Base-by-base conservation (phyloP, 2,888 invertebrate genomes). In the Zhuqinia jingwanae region DNA sequence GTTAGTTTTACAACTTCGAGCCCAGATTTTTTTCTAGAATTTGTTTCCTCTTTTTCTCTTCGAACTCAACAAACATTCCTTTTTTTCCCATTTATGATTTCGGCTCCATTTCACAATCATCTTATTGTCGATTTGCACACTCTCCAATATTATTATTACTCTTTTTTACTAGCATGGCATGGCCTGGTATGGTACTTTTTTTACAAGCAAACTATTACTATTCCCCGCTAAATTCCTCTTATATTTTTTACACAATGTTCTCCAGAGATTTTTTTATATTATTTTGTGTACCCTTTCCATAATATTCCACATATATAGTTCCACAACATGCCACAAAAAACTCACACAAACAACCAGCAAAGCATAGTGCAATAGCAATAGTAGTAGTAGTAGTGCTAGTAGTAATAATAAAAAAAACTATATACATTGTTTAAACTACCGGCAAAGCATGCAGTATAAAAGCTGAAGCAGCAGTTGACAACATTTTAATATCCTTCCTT, bases 81-180 rank as follows among this genome's bases (percentile, higher is more conserved):
- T 42, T 77, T n/a, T 42, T 22, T 11, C 42, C 77, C 30, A 53
- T 56, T 53, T 76, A 22, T 30, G 56, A 77, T 58, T 56, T 77
- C 58, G 15, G 77, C 77, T 58, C 77, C 77, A 77, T 77, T 77
- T 77, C 77, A 58, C 77, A 58, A 77, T 77, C 22, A 77, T 77
- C 58, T 77, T 56, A 77, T 77, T 70, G 70, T 45, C 70, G 70
- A 70, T 70, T 70, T 70, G 70, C 70, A 70, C 70, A 20, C 70
- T 47, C 70, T 70, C 70, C 70, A 70, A 70, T 47, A 70, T 70
- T 27, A 27, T 36, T n/a, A 63, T 63, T 30, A n/a, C 36, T 15
- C 25, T 13, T 22, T 13, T n/a, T 22, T 60, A 20, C 60, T 15
- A 27, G 5, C 13, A 17, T 63, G 36, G 13, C 15, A 25, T 25